Evolutionary conservation across 2,113 vertebrate genomes (phyloP), one percentile per base, ranked within the genome.

Genomic region (Recurvirostra avosetta): DNA sequence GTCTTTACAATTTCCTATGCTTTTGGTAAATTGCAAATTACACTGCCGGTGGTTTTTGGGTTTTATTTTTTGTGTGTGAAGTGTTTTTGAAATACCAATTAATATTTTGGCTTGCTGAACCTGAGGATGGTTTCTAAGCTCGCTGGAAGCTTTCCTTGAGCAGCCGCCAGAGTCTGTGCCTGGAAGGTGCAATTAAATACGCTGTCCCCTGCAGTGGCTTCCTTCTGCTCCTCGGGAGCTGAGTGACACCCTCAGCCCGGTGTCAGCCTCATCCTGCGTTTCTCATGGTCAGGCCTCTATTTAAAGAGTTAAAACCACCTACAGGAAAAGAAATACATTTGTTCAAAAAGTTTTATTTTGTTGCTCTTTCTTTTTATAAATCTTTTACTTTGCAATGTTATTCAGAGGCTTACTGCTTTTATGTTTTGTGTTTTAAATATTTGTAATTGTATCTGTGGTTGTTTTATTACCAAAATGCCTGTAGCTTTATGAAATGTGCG

Each of bases 241-340:
- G 2, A 0, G 40, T 4, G 25, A 10, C 34, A 29, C 36, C 36
- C 66, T 26, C 70, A 25, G 3, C 26, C 36, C 3, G 0, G 1
- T 8, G 29, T 38, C 73, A 65, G 1, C 43, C 17, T 27, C n/a
- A 1, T 17, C 47, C 61, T 59, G 38, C n/a, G 43, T 32, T 52
- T 16, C 2, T 23, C 29, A 5, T 30, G 43, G 22, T 5, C n/a
- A 25, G 40, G 15, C 38, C 14, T 76, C n/a, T 81, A 1, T 16
- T 76, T 40, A 26, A 40, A 58, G n/a, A 45, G 52, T 50, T 67
- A 55, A 77, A 88, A 79, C 72, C 17, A 41, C 4, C 20, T 65
- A 6, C 34, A 49, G 43, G 55, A 43, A 30, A 52, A 61, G 12
- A 73, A 79, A 19, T 53, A 13, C 1, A 2, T 29, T 50, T 59